These are phyloP conservation scores for Bombus sylvicola DNA, from an alignment of 1,140 invertebrate genomes.

Conservation along the genomic window DNA sequence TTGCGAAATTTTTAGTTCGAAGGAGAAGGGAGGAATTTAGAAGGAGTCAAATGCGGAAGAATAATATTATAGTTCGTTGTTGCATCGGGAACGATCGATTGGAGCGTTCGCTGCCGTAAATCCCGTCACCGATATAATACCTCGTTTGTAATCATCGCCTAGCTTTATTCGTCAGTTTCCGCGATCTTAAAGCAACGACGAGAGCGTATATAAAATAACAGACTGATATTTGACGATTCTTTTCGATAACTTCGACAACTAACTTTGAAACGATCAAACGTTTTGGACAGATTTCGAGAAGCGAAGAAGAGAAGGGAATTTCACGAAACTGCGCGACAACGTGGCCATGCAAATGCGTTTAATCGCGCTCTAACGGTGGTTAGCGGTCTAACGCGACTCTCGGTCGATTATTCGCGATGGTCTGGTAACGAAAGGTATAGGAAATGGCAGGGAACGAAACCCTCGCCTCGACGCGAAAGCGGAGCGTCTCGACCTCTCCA, in stretches of 20 bases:
- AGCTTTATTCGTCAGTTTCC: constrained; percentile 25
- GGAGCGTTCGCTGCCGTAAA: background rate
- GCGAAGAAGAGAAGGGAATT: background rate
- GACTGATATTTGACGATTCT: background rate
- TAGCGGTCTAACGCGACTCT: too few species aligned
- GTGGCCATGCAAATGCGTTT: constrained; percentile 22
- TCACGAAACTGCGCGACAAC: background rate
- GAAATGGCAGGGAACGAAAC: constrained; percentile 2
- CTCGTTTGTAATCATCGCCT: constrained; percentile 1
- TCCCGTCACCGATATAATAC: too few species aligned
- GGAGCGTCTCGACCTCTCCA: background rate
- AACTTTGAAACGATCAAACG: too few species aligned
- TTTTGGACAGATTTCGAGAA: background rate
- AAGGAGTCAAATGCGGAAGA: too few species aligned
- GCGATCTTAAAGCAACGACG: background rate
- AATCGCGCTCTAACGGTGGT: background rate
- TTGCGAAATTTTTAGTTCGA: too few species aligned
- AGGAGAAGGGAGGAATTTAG: too few species aligned
- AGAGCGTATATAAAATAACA: background rate
- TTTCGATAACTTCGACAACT: background rate
- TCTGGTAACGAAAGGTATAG: background rate
- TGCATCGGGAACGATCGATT: too few species aligned
- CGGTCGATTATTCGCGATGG: background rate
- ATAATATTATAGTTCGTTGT: background rate
- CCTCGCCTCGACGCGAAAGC: background rate